Evolutionary conservation across 2,113 vertebrate genomes (phyloP).

Genomic region (Fregetta grallaria): DNA sequence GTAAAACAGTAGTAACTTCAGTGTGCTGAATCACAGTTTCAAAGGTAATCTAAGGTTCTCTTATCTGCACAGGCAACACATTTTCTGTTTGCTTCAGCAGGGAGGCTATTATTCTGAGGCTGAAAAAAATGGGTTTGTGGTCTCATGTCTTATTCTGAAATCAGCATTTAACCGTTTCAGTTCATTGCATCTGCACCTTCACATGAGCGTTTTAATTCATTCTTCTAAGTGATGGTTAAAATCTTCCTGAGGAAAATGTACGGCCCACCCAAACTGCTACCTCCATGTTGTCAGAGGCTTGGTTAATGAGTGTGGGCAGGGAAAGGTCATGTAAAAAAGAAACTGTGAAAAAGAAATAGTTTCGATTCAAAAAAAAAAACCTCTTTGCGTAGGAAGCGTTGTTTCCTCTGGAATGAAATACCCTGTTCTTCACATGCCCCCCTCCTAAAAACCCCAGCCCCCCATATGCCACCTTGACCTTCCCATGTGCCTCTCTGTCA

Average conservation of each 20-base stretch:
- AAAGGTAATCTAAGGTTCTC: constrained; percentile 3
- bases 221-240: not conserved
- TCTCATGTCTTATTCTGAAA: constrained; percentile 12
- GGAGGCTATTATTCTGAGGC: not conserved
- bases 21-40: constrained; percentile 58
- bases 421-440: not conserved
- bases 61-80: constrained; percentile 21
- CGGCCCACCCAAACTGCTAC: not conserved
- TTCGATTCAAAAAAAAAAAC: not conserved
- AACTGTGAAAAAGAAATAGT: not conserved
- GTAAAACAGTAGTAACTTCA: constrained; percentile 27
- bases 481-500: not conserved
- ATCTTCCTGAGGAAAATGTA: not conserved
- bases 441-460: not conserved
- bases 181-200: not conserved
- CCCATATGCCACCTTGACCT: not conserved
- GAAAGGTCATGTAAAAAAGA: not conserved
- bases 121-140: not conserved
- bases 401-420: not conserved
- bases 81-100: constrained; percentile 60
- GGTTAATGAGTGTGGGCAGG: not conserved
- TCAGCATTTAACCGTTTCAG: constrained; percentile 40
- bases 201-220: not conserved
- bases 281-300: not conserved
- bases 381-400: not conserved